Evolutionary conservation across 1,140 invertebrate species (phyloP), one percentile per base, ranked within the genome.

Genomic region (Trichonephila inaurata): DNA sequence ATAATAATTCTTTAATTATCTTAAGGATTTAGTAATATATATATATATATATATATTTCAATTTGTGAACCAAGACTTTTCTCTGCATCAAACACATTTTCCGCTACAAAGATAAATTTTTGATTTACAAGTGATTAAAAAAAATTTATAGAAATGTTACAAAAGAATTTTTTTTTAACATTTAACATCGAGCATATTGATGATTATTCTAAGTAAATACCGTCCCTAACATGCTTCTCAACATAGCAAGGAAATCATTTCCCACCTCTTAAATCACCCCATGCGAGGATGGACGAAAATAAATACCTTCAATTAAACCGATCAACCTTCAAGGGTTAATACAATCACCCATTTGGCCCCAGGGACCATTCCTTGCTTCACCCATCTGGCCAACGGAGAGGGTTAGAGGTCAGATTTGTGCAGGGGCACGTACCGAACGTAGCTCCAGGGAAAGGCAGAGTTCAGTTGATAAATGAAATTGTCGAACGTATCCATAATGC

Each of bases 371-470:
- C 72, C 28, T 77, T 77, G 8, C 82, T 19, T 60, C 85, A 40
- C 87, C 87, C 87, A 89, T 89, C 87, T 89, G 87, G 8, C 33
- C 64, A 24, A n/a, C 0, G 10, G 60, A 91, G 72, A 81, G 81
- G 90, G 90, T 83, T 91, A 83, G 60, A 83, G 90, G 90, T 91
- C 81, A 91, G 33, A 83, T 91, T 83, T 83, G 90, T 91, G 90
- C 90, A 7, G 1, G 24, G 58, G 81, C 90, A 91, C 90, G 90
- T 91, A 44, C 81, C 0, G 24, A 64, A 4, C 3, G 51, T 28
- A 24, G 62, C 87, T 64, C 21, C 7, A 5, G 61, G 87, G 19
- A 69, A 14, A 16, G 21, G 16, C 44, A 83, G 12, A 24, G 10
- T n/a, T 83, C 14, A 83, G 18, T n/a, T 24, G 44, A 83, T 58